These are phyloP conservation scores for Eira barbara DNA, from an alignment of 2,113 vertebrate species.

Conservation along the genomic window DNA sequence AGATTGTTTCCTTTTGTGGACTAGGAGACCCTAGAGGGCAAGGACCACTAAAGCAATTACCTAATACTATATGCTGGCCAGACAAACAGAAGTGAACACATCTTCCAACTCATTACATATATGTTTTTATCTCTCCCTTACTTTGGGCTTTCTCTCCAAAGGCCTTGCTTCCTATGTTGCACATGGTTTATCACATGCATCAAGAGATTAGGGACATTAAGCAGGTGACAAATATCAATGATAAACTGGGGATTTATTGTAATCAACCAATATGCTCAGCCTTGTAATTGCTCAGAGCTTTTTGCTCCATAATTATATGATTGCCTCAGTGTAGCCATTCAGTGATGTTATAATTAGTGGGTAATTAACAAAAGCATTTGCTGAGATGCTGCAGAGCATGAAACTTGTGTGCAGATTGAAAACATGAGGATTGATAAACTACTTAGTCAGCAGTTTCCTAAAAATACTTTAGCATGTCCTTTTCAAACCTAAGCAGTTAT, in stretches of 20 bases:
- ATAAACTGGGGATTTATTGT: conserved; percentile 77
- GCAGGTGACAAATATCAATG: conserved; percentile 81
- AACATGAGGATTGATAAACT: conserved; percentile 69
- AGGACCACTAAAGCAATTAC: not conserved
- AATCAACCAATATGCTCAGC: conserved; percentile 80
- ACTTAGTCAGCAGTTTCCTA: conserved; percentile 61
- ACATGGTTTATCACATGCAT: conserved; percentile 63
- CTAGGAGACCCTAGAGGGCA: not conserved
- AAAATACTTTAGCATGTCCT: conserved; percentile 5
- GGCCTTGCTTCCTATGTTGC: not conserved
- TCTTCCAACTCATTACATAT: not conserved
- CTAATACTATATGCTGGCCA: not conserved
- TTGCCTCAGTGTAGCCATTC: conserved; percentile 81
- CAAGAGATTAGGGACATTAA: conserved; percentile 71
- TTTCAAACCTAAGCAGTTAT: not conserved
- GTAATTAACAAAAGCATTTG: conserved; percentile 85
- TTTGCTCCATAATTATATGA: conserved; percentile 81
- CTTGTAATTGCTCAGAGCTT: conserved; percentile 78
- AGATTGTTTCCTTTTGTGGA: not conserved
- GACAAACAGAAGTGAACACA: not conserved
- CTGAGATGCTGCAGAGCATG: conserved; percentile 74
- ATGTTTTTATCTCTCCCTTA: conserved; percentile 23
- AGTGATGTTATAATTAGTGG: conserved; percentile 84
- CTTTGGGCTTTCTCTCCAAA: conserved; percentile 51
- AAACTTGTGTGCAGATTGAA: conserved; percentile 74